Conservation (phyloP, 2,888 invertebrate species). For the Nineta flava region DNA sequence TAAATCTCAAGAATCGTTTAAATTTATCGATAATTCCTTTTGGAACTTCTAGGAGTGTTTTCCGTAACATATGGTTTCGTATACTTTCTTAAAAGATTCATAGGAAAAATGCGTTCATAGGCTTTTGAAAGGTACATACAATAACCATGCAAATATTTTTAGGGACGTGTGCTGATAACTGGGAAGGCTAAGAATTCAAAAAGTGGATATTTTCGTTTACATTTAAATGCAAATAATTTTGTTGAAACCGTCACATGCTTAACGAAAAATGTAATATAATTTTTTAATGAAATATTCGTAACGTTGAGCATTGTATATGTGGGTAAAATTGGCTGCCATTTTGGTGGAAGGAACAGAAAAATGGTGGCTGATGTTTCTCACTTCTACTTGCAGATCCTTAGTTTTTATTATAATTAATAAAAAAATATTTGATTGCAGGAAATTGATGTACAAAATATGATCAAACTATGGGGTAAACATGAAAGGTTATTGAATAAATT, state of each 20-base stretch:
- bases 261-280: slow-evolving; percentile 33
- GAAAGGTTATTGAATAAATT: slow-evolving; percentile 54
- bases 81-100: no score
- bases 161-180: slow-evolving; percentile 42
- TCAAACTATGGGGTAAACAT: slow-evolving; percentile 54
- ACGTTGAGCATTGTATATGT: no score
- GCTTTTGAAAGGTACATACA: no score
- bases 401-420: background rate
- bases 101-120: no score
- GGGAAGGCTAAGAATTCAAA: slow-evolving; percentile 28
- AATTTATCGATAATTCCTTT: no score
- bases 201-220: slow-evolving; percentile 41
- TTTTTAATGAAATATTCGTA: no score
- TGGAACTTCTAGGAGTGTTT: no score
- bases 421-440: slow-evolving; percentile 22
- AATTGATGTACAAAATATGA: slow-evolving; percentile 39
- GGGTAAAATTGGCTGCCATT: no score
- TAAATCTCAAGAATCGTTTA: no score
- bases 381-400: no score
- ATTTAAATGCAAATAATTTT: slow-evolving; percentile 36
- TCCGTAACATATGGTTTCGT: no score
- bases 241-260: slow-evolving; percentile 45
- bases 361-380: background rate
- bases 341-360: background rate
- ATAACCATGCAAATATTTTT: slow-evolving; percentile 10